Evolutionary conservation across 1,140 invertebrate species (phyloP), one percentile per base, ranked within the genome.

Genomic region (Fopius arisanus): DNA sequence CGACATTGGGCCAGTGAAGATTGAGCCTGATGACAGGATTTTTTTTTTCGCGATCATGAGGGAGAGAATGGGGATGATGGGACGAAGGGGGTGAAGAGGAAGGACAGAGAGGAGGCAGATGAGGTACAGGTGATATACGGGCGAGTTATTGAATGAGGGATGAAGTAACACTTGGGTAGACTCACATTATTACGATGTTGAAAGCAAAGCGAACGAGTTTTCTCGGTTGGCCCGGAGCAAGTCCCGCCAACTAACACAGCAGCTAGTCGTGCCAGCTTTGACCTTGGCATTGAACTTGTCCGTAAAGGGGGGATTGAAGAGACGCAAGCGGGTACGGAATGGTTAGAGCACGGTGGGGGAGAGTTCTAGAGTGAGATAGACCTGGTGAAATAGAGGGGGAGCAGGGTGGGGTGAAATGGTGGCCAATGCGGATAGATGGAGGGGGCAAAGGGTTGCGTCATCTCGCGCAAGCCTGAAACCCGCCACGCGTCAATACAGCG

Each of bases 221-320:
- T 75, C 70, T 73, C 67, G 73, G 51, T 29, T 70, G 77, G 74
- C 75, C 76, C 76, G 69, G 78, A 77, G 31, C 79, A 80, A 83
- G 78, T 81, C 26, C 78, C 74, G 77, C 78, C 81, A 78, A 78
- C 78, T 82, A 80, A 85, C 82, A 82, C 82, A 79, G 83, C 81
- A 82, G 70, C 77, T 74, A 79, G 79, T 78, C 77, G 81, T 78
- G 79, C 79, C 74, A 79, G 82, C 79, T 82, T 78, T 85, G 84
- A 86, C 85, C 85, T 86, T 86, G 85, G 83, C 84, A 86, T 86
- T 86, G 84, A 86, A 86, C 84, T 86, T 86, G 83, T 65, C 67
- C 66, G 43, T 48, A 48, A 72, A 79, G 79, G 28, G 68, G 67
- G 51, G 72, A 62, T n/a, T 67, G 74, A 59, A 43, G 29, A 68